Percentiles rank a stretch among this genome's conserved stretches.
Conservation (phyloP, 2,113 vertebrate genomes). For the Megaceryle torquata region DNA sequence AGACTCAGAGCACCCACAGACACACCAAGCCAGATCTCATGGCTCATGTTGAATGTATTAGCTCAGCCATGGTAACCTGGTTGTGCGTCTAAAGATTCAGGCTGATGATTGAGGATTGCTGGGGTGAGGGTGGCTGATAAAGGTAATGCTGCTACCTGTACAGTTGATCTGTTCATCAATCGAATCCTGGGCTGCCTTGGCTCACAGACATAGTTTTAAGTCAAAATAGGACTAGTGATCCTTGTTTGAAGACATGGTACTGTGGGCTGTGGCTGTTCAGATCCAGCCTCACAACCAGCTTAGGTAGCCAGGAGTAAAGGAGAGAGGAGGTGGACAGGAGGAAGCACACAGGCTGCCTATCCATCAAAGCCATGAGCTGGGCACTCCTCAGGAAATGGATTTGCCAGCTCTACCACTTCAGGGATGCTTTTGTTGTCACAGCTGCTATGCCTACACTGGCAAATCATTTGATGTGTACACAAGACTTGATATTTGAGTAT, state of each 20-base stretch:
- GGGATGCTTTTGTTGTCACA: neutral
- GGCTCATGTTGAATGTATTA: accelerated
- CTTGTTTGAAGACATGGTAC: neutral
- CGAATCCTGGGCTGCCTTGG: neutral
- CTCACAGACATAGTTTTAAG: neutral
- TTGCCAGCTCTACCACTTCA: neutral
- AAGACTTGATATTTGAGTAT: neutral
- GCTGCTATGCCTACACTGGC: neutral
- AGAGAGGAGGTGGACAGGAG: neutral
- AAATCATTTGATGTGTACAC: neutral
- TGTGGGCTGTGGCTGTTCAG: neutral
- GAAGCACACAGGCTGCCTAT: neutral
- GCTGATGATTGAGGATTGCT: neutral
- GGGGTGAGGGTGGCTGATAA: neutral
- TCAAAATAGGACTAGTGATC: neutral
- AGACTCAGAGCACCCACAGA: neutral
- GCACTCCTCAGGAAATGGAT: neutral
- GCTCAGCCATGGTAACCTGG: neutral
- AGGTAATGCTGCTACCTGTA: neutral
- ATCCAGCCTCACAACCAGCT: neutral
- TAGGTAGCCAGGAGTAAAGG: neutral
- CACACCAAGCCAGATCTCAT: neutral
- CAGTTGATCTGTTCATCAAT: neutral
- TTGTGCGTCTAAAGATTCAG: neutral
- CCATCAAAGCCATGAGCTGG: neutral